A percentile compares a stretch with the other conserved stretches of the same genome.
Conservation (phyloP, 2,113 vertebrate species). For the Rhinichthys klamathensis region DNA sequence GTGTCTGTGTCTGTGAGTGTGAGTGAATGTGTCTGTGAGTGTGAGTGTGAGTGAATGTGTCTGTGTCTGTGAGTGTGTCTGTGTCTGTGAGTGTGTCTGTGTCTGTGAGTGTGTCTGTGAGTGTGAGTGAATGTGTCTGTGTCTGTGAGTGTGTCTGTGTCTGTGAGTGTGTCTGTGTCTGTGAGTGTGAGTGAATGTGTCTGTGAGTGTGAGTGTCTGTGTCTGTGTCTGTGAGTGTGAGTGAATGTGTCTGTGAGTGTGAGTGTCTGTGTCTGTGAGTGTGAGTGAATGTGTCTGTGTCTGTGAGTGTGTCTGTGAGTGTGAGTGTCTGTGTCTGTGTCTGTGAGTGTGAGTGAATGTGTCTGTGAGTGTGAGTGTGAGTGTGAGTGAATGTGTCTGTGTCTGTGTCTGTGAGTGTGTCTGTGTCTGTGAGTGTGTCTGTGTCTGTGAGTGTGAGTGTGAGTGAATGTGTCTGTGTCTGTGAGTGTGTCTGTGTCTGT, state of each 20-base stretch:
- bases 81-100: not conserved
- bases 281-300: not conserved
- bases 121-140: not conserved
- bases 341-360: no score
- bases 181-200: no score
- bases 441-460: not conserved
- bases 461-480: no score
- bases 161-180: not conserved
- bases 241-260: conserved; percentile 9
- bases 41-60: not conserved
- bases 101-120: not conserved
- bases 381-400: not conserved
- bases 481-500: no score
- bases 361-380: not conserved
- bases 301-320: not conserved
- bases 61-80: no score
- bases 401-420: not conserved
- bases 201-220: not conserved
- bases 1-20: not conserved
- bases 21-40: no score
- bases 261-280: not conserved
- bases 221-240: not conserved
- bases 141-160: no score
- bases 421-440: not conserved
- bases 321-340: not conserved